A percentile compares a stretch with the other conserved stretches of the same genome.
Conservation (phyloP, 2,797 vertebrate species). For the Erpetoichthys calabaricus region DNA sequence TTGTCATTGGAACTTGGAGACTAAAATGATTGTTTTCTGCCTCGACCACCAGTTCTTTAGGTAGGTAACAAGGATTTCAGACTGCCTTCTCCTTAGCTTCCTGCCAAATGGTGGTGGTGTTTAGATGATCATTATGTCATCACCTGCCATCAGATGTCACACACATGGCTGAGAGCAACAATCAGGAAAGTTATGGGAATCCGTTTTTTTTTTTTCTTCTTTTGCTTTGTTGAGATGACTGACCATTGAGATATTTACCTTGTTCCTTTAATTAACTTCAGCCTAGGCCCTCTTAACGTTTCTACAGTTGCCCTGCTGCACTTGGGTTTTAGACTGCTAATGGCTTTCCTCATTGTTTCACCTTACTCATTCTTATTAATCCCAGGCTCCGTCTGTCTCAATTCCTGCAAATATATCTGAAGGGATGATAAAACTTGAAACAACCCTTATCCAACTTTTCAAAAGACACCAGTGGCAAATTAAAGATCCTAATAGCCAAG, state of each 20-base stretch:
- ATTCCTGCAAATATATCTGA: not conserved
- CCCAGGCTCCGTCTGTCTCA: slow-evolving; percentile 32
- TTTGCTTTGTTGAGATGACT: not conserved
- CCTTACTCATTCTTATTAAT: slow-evolving; percentile 53
- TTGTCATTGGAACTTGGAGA: too few relatives aligned
- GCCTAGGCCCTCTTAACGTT: slow-evolving; percentile 26
- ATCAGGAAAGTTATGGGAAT: slow-evolving; percentile 6
- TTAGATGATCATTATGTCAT: slow-evolving; percentile 9
- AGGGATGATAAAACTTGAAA: not conserved
- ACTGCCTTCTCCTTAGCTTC: too few relatives aligned
- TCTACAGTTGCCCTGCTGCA: slow-evolving; percentile 10
- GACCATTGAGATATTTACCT: slow-evolving; percentile 17
- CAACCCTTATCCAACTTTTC: not conserved
- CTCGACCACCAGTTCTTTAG: too few relatives aligned
- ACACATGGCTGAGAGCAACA: slow-evolving; percentile 8
- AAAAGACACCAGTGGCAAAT: too few relatives aligned
- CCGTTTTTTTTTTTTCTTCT: not conserved
- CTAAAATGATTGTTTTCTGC: too few relatives aligned
- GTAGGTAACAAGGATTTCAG: too few relatives aligned
- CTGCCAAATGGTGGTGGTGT: too few relatives aligned
- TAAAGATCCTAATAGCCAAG: not conserved
- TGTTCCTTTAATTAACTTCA: slow-evolving; percentile 27
- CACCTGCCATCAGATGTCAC: slow-evolving; percentile 13
- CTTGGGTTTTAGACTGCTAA: slow-evolving; percentile 20
- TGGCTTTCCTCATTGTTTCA: not conserved